phyloP scores from a whole-genome alignment of 1,140 invertebrate species.

The Drosophila setifemur region DNA sequence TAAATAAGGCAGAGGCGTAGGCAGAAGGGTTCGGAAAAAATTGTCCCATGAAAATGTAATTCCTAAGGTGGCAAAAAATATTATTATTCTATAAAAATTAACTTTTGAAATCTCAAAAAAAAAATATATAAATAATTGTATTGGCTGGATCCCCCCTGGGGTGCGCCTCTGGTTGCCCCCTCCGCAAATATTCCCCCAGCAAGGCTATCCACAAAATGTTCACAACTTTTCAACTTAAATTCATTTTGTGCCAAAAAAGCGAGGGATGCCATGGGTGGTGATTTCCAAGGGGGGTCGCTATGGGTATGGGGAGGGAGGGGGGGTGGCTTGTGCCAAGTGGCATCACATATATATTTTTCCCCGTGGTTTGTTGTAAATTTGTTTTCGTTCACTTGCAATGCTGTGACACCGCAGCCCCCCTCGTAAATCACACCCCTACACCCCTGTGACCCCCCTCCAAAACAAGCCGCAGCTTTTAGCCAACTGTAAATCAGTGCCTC shows the following conservation, averaged over 20 bases:
- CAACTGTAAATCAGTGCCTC: slow-evolving; percentile 72
- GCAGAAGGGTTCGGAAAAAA: no score
- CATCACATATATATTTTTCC: slow-evolving; percentile 64
- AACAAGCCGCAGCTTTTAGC: slow-evolving; percentile 51
- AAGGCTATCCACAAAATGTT: slow-evolving; percentile 62
- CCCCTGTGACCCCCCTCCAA: no score
- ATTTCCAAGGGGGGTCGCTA: neutral
- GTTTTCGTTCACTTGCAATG: slow-evolving; percentile 78
- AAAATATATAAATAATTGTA: no score
- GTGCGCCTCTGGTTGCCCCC: neutral
- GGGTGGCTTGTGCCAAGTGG: slow-evolving; percentile 43
- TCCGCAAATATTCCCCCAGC: neutral
- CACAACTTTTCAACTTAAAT: slow-evolving; percentile 80
- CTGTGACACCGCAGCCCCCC: slow-evolving; percentile 60
- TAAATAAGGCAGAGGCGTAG: neutral
- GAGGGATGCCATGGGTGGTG: neutral
- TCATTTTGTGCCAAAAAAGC: slow-evolving; percentile 64
- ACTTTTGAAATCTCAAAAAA: no score
- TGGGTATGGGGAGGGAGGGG: neutral
- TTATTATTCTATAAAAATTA: neutral
- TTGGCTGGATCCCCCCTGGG: neutral
- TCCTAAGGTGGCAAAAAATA: neutral
- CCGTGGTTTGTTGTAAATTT: slow-evolving; percentile 79
- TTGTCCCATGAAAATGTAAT: neutral
- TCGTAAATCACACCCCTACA: neutral